These are phyloP conservation scores for Empis stercorea DNA, from an alignment of 2,888 invertebrate genomes.

Conservation along the genomic window DNA sequence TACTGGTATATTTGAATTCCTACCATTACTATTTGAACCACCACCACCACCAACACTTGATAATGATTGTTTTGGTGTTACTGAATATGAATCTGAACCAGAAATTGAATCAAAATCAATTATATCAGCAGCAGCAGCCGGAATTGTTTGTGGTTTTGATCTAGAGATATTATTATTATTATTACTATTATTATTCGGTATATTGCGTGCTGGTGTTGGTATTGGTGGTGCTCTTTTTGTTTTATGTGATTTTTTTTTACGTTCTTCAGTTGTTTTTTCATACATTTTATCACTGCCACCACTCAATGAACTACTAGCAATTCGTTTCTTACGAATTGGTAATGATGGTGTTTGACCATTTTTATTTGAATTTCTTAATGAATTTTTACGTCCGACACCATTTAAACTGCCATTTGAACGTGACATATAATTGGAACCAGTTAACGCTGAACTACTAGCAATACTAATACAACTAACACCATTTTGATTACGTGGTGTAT, in stretches of 20 bases:
- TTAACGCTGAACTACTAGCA: slow-evolving; percentile 45
- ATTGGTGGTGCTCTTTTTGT: slow-evolving; percentile 43
- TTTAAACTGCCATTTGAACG: slow-evolving; percentile 19
- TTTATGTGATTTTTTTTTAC: slow-evolving; percentile 46
- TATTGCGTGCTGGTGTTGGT: slow-evolving; percentile 25
- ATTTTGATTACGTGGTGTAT: slow-evolving; percentile 53
- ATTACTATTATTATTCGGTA: slow-evolving; percentile 2
- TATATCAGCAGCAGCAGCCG: neutral
- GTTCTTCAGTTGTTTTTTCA: slow-evolving; percentile 38
- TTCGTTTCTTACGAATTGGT: slow-evolving; percentile 63
- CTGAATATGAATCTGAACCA: neutral
- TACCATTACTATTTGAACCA: slow-evolving; percentile 5
- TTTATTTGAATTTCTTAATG: slow-evolving; percentile 25
- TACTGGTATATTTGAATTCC: slow-evolving; percentile 2
- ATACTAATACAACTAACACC: slow-evolving; percentile 67
- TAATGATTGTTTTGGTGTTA: neutral
- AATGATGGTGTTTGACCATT: slow-evolving; percentile 42
- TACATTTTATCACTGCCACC: slow-evolving; percentile 49
- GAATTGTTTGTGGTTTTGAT: neutral
- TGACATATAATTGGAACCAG: slow-evolving; percentile 29
- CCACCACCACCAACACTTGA: slow-evolving; percentile 7
- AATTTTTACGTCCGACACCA: slow-evolving; percentile 25
- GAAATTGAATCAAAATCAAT: neutral
- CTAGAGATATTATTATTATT: neutral
- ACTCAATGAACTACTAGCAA: slow-evolving; percentile 46